Conservation (phyloP, 1,140 invertebrate genomes). For the Phymastichus coffea region DNA sequence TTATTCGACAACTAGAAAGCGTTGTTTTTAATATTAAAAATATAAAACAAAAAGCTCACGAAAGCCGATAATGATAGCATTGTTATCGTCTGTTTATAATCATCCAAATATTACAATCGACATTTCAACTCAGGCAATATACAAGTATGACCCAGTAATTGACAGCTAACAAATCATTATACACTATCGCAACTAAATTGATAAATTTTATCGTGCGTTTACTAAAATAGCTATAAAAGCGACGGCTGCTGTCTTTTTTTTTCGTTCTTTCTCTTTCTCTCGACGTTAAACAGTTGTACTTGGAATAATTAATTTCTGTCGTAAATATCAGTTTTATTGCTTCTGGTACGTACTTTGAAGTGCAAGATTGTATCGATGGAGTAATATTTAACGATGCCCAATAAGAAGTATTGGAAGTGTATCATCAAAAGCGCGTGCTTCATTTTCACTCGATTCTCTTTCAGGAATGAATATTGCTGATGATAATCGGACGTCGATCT, state of each 20-base stretch:
- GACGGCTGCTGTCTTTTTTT: background rate
- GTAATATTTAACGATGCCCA: no score
- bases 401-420: no score
- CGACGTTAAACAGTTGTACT: background rate
- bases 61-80: conserved; percentile 6
- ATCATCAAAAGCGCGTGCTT: no score
- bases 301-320: background rate
- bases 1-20: no score
- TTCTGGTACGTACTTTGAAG: no score
- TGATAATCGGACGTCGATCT: background rate
- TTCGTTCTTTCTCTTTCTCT: background rate
- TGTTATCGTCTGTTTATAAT: conserved; percentile 2
- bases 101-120: conserved; percentile 14
- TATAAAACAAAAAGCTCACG: no score
- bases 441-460: no score
- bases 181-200: conserved; percentile 20
- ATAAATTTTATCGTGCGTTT: conserved; percentile 20
- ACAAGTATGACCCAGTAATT: conserved; percentile 24
- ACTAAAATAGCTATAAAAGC: conserved; percentile 20
- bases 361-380: no score
- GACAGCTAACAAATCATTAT: conserved; percentile 22
- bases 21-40: no score
- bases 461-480: no score
- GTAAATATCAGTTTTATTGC: no score
- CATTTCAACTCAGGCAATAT: conserved; percentile 4